These are phyloP conservation scores for Merodon equestris DNA, from an alignment of 2,888 invertebrate species.

Conservation along the genomic window DNA sequence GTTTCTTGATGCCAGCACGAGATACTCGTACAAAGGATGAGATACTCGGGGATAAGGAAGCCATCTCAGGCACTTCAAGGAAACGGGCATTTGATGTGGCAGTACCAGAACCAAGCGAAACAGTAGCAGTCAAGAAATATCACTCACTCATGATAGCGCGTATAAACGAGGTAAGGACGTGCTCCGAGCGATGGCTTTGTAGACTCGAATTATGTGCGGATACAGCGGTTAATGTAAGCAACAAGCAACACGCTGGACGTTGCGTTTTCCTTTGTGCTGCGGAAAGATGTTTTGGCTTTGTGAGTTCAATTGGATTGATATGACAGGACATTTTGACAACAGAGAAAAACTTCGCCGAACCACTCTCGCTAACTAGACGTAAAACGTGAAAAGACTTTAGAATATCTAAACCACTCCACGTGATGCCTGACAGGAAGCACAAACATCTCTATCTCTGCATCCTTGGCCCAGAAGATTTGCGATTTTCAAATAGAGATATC, in stretches of 20 bases:
- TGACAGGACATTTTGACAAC: conserved; percentile 28
- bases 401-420: too few relatives aligned
- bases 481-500: conserved; percentile 26
- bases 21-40: conserved; percentile 6
- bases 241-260: conserved; percentile 45
- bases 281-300: conserved; percentile 8
- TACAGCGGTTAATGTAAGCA: too few relatives aligned
- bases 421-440: too few relatives aligned
- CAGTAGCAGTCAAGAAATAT: conserved; percentile 37
- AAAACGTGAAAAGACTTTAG: too few relatives aligned
- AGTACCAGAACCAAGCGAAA: conserved; percentile 12
- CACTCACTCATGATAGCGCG: conserved; percentile 6
- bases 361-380: too few relatives aligned
- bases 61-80: conserved; percentile 37
- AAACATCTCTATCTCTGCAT: too few relatives aligned
- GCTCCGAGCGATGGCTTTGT: conserved; percentile 62
- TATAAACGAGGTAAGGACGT: conserved; percentile 50
- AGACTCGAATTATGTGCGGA: conserved; percentile 59
- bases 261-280: too few relatives aligned
- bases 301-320: conserved; percentile 33
- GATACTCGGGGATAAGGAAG: conserved; percentile 1
- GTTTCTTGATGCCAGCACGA: not conserved
- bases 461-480: too few relatives aligned
- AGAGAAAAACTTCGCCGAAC: not conserved
- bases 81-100: conserved; percentile 57